These are phyloP conservation scores for Microplitis mediator DNA, from an alignment of 1,140 invertebrate species.

Conservation along the genomic window DNA sequence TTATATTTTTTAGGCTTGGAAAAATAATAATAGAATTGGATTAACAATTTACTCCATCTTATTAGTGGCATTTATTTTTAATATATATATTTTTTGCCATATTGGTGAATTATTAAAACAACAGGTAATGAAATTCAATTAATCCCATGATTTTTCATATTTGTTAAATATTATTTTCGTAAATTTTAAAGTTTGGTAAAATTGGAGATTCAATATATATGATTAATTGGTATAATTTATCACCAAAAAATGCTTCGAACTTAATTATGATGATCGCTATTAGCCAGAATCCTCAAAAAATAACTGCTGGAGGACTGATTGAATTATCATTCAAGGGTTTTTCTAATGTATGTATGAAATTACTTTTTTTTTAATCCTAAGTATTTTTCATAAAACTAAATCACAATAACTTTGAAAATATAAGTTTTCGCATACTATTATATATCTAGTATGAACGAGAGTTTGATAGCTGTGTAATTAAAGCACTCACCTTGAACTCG, in stretches of 20 bases:
- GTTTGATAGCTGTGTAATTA: too few species aligned
- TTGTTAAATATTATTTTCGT: background rate
- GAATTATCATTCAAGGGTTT: slow-evolving; percentile 39
- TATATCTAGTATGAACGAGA: too few species aligned
- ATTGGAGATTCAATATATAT: slow-evolving; percentile 20
- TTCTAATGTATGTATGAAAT: slow-evolving; percentile 29
- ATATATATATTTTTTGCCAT: slow-evolving; percentile 46
- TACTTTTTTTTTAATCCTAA: background rate
- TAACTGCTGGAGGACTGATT: slow-evolving; percentile 36
- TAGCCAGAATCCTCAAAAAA: slow-evolving; percentile 28
- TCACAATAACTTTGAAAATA: background rate
- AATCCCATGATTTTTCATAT: background rate
- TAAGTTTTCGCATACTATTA: too few species aligned
- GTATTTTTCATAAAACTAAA: background rate
- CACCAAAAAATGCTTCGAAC: slow-evolving; percentile 23
- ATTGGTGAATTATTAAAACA: slow-evolving; percentile 42
- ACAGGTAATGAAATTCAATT: slow-evolving; percentile 34
- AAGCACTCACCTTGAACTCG: too few species aligned
- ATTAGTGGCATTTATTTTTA: slow-evolving; percentile 41
- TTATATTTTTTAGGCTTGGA: slow-evolving; percentile 39
- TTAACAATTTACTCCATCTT: slow-evolving; percentile 37
- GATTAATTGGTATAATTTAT: slow-evolving; percentile 38
- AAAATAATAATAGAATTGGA: slow-evolving; percentile 28
- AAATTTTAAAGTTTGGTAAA: slow-evolving; percentile 17
- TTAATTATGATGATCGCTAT: slow-evolving; percentile 38